Conservation (phyloP, 2,113 vertebrate genomes). For the Cavia aperea region DNA sequence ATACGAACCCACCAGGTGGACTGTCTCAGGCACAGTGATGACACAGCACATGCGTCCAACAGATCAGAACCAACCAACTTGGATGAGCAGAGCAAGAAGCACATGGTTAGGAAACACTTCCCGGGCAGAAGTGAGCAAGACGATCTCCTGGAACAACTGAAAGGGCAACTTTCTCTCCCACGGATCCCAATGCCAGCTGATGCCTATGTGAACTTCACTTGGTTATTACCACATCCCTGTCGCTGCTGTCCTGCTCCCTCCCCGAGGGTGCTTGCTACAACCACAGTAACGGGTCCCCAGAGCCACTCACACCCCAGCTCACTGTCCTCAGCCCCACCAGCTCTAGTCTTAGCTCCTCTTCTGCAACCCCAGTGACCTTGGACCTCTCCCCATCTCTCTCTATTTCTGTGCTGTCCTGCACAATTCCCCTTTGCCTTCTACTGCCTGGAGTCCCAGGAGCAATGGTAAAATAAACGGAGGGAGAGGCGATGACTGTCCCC, state of each 20-base stretch:
- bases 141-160: not conserved
- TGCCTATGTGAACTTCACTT: not conserved
- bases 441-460: not conserved
- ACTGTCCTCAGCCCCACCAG: not conserved
- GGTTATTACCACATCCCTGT: not conserved
- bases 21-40: slow-evolving; percentile 30
- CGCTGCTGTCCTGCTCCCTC: not conserved
- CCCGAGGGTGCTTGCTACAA: not conserved
- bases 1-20: slow-evolving; percentile 18
- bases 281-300: not conserved
- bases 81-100: not conserved
- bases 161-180: not conserved
- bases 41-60: slow-evolving; percentile 7
- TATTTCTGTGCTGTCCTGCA: not conserved
- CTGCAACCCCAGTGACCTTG: not conserved
- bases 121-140: not conserved
- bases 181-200: not conserved
- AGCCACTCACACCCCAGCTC: not conserved
- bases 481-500: not conserved
- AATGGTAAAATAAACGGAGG: not conserved
- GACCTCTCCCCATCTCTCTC: not conserved
- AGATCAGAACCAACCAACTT: not conserved
- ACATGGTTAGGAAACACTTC: not conserved
- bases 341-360: not conserved
- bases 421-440: not conserved